A percentile compares a stretch with the other conserved stretches of the same genome.
Evolutionary conservation across 2,888 invertebrate species (phyloP).

Genomic region (Drosophila infuscata): DNA sequence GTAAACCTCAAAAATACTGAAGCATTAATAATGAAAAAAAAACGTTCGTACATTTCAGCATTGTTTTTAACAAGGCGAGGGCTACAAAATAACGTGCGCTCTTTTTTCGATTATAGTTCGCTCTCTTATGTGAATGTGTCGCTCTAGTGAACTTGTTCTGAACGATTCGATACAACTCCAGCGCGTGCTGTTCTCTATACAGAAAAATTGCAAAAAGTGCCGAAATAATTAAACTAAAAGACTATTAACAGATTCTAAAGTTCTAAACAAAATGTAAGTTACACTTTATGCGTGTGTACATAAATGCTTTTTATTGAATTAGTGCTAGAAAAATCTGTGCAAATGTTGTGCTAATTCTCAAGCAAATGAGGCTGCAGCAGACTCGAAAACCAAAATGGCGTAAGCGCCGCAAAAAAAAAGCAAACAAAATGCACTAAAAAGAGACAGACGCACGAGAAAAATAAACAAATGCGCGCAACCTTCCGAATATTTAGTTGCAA

Average conservation of each 20-base stretch:
- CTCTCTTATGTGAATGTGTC: neutral
- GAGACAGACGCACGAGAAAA: neutral
- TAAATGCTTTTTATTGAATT: neutral
- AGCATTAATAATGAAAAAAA: neutral
- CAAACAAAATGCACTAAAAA: slow-evolving; percentile 14
- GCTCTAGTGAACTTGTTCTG: slow-evolving; percentile 3
- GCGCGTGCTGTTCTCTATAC: slow-evolving; percentile 41
- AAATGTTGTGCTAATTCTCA: neutral
- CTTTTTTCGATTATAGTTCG: neutral
- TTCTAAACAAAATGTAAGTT: slow-evolving; percentile 35
- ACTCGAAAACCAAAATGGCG: slow-evolving; percentile 74
- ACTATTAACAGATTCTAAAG: slow-evolving; percentile 27
- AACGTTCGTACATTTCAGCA: neutral
- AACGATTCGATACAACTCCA: slow-evolving; percentile 29
- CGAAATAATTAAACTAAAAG: slow-evolving; percentile 24
- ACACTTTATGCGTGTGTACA: too few species aligned
- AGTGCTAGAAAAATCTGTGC: neutral
- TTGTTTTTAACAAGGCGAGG: slow-evolving; percentile 3
- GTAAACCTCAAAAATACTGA: neutral
- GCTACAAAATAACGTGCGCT: neutral
- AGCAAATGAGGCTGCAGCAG: slow-evolving; percentile 15
- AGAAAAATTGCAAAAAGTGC: slow-evolving; percentile 48
- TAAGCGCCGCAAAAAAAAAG: slow-evolving; percentile 47
- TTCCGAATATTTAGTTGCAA: neutral
- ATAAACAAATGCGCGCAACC: neutral